These are phyloP conservation scores for Lethenteron reissneri DNA, from an alignment of 2,113 vertebrate genomes.

Conservation along the genomic window DNA sequence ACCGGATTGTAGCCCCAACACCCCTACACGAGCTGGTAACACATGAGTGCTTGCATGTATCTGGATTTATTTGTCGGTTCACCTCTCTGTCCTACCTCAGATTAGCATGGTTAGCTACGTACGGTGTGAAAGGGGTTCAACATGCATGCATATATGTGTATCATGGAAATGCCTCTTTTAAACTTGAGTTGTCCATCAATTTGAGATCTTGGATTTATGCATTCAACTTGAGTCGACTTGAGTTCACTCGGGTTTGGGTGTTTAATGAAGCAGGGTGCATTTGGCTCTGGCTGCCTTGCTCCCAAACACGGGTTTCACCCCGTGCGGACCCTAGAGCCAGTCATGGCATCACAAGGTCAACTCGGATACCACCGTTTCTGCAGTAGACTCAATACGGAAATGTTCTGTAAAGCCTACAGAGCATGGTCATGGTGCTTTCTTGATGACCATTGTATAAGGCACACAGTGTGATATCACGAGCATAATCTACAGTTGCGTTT, in stretches of 20 bases:
- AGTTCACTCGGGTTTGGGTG: not conserved
- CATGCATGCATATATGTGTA: not conserved
- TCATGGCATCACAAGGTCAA: too few relatives aligned
- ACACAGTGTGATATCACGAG: not conserved
- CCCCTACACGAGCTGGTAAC: conserved; percentile 49
- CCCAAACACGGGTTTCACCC: too few relatives aligned
- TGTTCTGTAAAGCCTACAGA: not conserved
- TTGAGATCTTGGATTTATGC: not conserved
- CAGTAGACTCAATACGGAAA: too few relatives aligned
- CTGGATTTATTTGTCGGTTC: not conserved
- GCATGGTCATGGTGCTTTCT: not conserved
- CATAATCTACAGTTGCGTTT: not conserved
- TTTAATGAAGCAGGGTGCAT: too few relatives aligned
- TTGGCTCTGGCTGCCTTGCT: too few relatives aligned
- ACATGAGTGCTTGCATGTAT: not conserved
- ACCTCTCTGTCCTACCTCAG: not conserved
- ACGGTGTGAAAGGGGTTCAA: not conserved
- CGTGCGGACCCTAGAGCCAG: too few relatives aligned
- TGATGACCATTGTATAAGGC: not conserved
- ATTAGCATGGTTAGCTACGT: too few relatives aligned
- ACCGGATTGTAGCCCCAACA: conserved; percentile 52
- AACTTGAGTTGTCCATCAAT: not conserved
- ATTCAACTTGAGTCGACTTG: not conserved
- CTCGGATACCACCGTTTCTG: too few relatives aligned
- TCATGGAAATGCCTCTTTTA: not conserved